Percentiles rank a stretch among this genome's conserved stretches.
Evolutionary conservation across 1,140 invertebrate genomes (phyloP).

Genomic region (Cherax quadricarinatus): DNA sequence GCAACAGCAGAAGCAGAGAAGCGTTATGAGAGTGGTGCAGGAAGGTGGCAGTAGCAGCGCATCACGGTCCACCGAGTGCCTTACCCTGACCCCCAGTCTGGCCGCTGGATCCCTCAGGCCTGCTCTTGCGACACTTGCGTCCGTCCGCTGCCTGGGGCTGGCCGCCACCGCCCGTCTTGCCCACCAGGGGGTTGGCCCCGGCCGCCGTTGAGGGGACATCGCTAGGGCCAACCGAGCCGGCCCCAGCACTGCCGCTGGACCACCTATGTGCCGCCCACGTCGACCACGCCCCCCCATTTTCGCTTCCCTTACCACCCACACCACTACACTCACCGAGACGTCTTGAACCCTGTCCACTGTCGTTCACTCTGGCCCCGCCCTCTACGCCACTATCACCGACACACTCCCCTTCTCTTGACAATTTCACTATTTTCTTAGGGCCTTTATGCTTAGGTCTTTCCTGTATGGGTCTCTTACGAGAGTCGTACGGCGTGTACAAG

Average conservation of each 20-base stretch:
- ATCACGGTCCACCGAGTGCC: slow-evolving; percentile 72
- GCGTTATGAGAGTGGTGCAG: slow-evolving; percentile 54
- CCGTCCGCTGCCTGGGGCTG: slow-evolving; percentile 62
- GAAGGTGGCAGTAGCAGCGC: slow-evolving; percentile 68
- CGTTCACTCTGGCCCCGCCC: slow-evolving; percentile 9
- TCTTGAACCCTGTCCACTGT: slow-evolving; percentile 29
- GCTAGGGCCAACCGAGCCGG: slow-evolving; percentile 36
- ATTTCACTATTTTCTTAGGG: slow-evolving; percentile 54
- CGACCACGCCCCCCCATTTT: slow-evolving; percentile 51
- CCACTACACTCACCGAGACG: slow-evolving; percentile 46
- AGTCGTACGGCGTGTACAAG: slow-evolving; percentile 84
- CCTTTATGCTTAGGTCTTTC: slow-evolving; percentile 75
- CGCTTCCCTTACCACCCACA: slow-evolving; percentile 6
- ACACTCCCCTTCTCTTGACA: slow-evolving; percentile 63
- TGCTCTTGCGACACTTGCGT: slow-evolving; percentile 66
- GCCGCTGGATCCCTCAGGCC: slow-evolving; percentile 57
- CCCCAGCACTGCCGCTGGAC: slow-evolving; percentile 39
- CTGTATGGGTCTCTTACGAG: slow-evolving; percentile 79
- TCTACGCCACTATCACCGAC: slow-evolving; percentile 34
- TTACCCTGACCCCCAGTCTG: slow-evolving; percentile 71
- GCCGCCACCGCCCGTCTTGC: slow-evolving; percentile 41
- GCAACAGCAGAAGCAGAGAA: slow-evolving; percentile 46
- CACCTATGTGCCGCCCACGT: slow-evolving; percentile 60
- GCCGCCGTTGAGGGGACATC: slow-evolving; percentile 39
- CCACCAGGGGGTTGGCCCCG: slow-evolving; percentile 48